Base-by-base conservation (phyloP, 2,888 invertebrate species). In the Anodontia alba region DNA sequence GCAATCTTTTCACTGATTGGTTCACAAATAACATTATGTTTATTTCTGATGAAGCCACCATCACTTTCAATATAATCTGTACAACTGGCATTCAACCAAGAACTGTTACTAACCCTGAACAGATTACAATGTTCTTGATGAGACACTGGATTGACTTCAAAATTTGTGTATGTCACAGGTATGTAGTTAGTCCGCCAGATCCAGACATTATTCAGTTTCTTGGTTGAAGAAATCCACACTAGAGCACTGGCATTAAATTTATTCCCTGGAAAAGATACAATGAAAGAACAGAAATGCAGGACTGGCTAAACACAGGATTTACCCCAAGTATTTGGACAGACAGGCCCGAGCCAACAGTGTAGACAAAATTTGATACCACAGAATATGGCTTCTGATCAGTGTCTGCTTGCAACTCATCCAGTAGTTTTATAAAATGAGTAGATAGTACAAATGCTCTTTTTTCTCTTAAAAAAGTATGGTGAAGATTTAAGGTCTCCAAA, bases 111-210 rank as follows among this genome's bases (percentile, higher is more conserved):
- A 2, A 46, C 46, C 12, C 46, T 69, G 43, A 42, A 69, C 23
- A 69, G 1, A 29, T 69, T 42, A 43, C 69, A 69, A 26, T 69
- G 69, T 8, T 46, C 31, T 7, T 42, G 29, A 29, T 69, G 69
- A 7, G 69, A 69, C n/a, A 43, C 26, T 7, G 69, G 42, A 8
- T 26, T 38, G 17, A 43, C 54, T 69, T 76, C 76, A 70, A 76
- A 76, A 23, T 76, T 70, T n/a, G 49, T 76, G 42, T 76, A 76
- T 33, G 54, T 62, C n/a, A 83, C 46, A 17, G 83, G 83, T 46
- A 69, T 80, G 36, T 31, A 62, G 43, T 75, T 80, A n/a, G 73
- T 67, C 20, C 71, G 49, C 83, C 83, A 83, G 10, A 78, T 67
- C 67, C 51, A 72, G 29, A 70, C 15, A 23, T 66, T 68, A 33